phyloP scores from a whole-genome alignment of 23 tunicate genomes.

The Oikopleura dioica region DNA sequence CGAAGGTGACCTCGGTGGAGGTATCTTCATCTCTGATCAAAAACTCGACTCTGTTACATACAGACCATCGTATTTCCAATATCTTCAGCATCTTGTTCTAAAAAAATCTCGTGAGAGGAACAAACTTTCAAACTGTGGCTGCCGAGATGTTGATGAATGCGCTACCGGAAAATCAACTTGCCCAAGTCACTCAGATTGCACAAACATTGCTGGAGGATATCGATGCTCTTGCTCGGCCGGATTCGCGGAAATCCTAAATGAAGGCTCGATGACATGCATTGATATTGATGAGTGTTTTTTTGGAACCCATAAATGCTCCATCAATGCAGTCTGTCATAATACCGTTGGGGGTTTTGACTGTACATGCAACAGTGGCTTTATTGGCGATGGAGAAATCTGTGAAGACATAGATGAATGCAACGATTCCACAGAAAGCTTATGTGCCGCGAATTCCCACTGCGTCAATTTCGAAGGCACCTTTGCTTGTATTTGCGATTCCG shows the following conservation, averaged over 20 bases:
- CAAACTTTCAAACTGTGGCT: slow-evolving; percentile 9
- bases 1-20: not conserved
- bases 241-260: not conserved
- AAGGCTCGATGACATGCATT: not conserved
- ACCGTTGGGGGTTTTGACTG: not conserved
- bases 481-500: not conserved
- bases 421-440: not conserved
- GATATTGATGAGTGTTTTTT: not conserved
- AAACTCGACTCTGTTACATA: not conserved
- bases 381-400: not conserved
- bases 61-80: slow-evolving; percentile 12
- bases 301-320: not conserved
- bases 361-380: not conserved
- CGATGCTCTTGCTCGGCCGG: not conserved
- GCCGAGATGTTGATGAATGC: not conserved
- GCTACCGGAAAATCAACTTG: not conserved
- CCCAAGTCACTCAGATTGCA: not conserved
- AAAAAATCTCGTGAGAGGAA: no score
- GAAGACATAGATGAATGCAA: not conserved
- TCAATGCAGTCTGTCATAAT: not conserved
- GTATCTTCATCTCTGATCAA: slow-evolving; percentile 4
- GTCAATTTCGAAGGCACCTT: not conserved
- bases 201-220: not conserved
- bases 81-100: no score
- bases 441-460: not conserved